Base-by-base conservation (phyloP, 2,888 invertebrate species). In the Mactromeris polynyma region DNA sequence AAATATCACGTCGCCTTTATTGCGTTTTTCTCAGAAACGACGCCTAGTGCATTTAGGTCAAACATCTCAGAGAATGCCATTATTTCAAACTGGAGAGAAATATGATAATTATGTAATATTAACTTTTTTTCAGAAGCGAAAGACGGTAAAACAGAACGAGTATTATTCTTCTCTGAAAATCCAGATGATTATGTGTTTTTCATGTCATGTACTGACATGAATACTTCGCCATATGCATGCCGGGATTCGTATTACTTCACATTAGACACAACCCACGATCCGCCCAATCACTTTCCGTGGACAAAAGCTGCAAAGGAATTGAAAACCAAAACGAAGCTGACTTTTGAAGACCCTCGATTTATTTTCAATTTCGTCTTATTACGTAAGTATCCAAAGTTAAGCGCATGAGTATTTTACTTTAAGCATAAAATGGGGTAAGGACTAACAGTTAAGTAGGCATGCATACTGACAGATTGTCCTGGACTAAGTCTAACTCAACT, bases 201-300 rank as follows among this genome's bases (percentile, higher is more conserved):
- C 4, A 90, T 92, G 92, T 90, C 92, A 9, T 92, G 92, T 77
- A 89, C 90, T 7, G 92, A 92, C 58, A 51, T 73, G 64, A 90
- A 90, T 33, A 87, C 83, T 11, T 92, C 92, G 21, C 90, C 90
- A 9, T 92, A 90, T 80, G 92, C 92, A 40, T 92, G 92, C 64
- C 85, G 90, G 46, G 90, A 90, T 69, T 81, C 79, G 36, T 92
- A 86, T 42, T 92, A 92, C 85, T 42, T 92, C 73, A 86, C 92
- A 14, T 86, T 92, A 42, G 92, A 89, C 46, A 86, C 92, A 26
- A 33, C 79, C 78, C 88, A 81, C 40, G 89, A 92, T 33, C 92
- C 92, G 31, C 92, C 92, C 0, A 92, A 92, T 38, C 88, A 87
- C 81, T 92, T 92, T 69, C 90, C 90, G 17, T 92, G 92, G 92